A percentile compares a stretch with the other conserved stretches of the same genome.
These are phyloP conservation scores for Rhynchophorus ferrugineus DNA, from an alignment of 1,140 invertebrate species.

Conservation along the genomic window DNA sequence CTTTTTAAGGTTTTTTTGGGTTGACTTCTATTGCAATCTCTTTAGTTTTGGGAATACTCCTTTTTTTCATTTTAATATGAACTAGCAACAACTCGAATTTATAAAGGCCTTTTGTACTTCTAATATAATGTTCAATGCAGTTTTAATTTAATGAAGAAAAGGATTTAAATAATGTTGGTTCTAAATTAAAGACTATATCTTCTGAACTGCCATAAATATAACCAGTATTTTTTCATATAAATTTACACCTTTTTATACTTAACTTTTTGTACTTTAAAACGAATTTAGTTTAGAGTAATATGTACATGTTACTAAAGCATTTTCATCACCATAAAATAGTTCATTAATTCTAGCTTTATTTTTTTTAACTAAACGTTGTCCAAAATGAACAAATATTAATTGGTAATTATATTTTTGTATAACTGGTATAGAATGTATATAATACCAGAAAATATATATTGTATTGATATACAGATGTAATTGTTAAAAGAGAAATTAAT, in stretches of 20 bases:
- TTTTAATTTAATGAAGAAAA: not conserved
- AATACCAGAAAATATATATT: slow-evolving; percentile 14
- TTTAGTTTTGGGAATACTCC: no score
- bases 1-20: no score
- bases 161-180: not conserved
- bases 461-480: slow-evolving; percentile 5
- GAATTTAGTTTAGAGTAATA: not conserved
- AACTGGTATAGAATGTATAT: slow-evolving; percentile 11
- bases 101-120: not conserved
- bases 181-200: not conserved
- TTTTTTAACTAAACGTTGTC: slow-evolving; percentile 1
- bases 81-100: not conserved
- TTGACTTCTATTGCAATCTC: no score
- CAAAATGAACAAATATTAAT: not conserved
- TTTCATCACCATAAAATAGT: not conserved
- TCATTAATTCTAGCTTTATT: slow-evolving; percentile 1
- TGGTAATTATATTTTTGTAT: slow-evolving; percentile 12
- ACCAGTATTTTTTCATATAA: slow-evolving; percentile 7
- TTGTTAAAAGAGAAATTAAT: not conserved
- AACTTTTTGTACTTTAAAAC: slow-evolving; percentile 6
- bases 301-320: not conserved
- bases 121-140: not conserved
- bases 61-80: no score
- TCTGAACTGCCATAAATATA: slow-evolving; percentile 3
- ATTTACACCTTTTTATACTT: slow-evolving; percentile 4